Base-by-base conservation (phyloP, 2,113 vertebrate species). In the Crocuta crocuta region DNA sequence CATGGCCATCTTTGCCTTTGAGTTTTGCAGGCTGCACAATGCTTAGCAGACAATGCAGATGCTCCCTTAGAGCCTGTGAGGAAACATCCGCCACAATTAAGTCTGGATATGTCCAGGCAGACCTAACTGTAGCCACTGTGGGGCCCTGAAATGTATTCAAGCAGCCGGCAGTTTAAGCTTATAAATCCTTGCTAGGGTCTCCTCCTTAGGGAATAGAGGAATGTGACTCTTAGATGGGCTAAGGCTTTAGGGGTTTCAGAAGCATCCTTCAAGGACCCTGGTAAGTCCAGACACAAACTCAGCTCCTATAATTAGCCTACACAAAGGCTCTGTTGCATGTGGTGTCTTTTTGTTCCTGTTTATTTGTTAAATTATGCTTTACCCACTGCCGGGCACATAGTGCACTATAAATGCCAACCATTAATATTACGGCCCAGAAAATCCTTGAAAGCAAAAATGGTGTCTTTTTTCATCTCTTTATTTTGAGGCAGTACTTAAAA, bases 361-460 rank as follows among this genome's bases (percentile, higher is more conserved):
- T 66, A 24, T 65, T 63, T 55, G 58, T 74, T 4, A 33, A 84
- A 39, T 55, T 7, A 19, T 16, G 21, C 10, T 74, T 76, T 31
- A 19, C 2, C 17, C 43, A n/a, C 10, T 28, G 13, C 31, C 70
- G 39, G 5, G 10, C 7, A 74, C 21, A 74, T 1, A 73, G 24
- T 31, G 5, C 16, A 6, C 58, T 48, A 1, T 55, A 50, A 80
- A 81, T 58, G 16, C 31, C 89, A 45, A 53, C 53, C 10, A 13
- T 8, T 74, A 82, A 55, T 65, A 31, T 12, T 73, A 35, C 33
- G 68, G 50, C 43, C 12, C 28, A 5, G 6, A 66, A 55, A 8
- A 39, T 43, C 55, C 86, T 84, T 86, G 58, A 70, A 80, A 91
- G 10, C 19, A 97, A 39, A 95, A 88, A 23, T 7, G 28, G 16